These are phyloP conservation scores for Emmelina monodactyla DNA, from an alignment of 2,888 invertebrate species.

Conservation along the genomic window DNA sequence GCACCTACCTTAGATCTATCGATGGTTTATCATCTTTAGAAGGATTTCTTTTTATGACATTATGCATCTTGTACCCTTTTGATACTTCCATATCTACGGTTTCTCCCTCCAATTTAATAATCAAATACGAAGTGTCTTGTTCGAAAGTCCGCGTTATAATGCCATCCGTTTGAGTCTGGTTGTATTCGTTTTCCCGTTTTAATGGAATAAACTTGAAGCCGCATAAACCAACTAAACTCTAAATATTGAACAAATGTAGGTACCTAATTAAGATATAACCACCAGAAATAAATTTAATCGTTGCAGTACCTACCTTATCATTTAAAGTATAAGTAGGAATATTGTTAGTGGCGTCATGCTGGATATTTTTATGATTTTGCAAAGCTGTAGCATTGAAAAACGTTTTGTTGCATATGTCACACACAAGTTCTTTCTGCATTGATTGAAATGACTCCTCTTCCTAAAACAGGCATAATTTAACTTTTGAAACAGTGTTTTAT, in stretches of 20 bases:
- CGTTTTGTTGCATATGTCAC: conserved; percentile 42
- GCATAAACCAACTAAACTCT: conserved; percentile 31
- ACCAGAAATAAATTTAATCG: neutral
- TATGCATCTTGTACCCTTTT: conserved; percentile 27
- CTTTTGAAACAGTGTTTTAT: too few species aligned
- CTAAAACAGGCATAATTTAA: too few species aligned
- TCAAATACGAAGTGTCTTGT: conserved; percentile 40
- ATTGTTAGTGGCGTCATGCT: conserved; percentile 33
- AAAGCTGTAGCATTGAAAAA: conserved; percentile 47
- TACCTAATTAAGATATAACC: neutral
- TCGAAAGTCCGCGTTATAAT: conserved; percentile 30
- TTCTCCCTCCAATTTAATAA: conserved; percentile 39
- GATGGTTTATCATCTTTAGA: conserved; percentile 31
- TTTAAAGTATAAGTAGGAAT: neutral
- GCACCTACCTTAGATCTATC: conserved; percentile 39
- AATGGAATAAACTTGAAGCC: conserved; percentile 41
- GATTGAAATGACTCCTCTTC: too few species aligned
- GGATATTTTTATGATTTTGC: conserved; percentile 44
- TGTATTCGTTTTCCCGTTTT: conserved; percentile 18
- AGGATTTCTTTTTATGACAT: conserved; percentile 27
- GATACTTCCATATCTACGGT: conserved; percentile 22
- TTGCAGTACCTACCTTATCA: neutral
- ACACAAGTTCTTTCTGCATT: conserved; percentile 33
- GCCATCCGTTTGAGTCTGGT: conserved; percentile 25
- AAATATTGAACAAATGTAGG: neutral